Conservation (phyloP, 2,797 vertebrate genomes). For the Anableps anableps region DNA sequence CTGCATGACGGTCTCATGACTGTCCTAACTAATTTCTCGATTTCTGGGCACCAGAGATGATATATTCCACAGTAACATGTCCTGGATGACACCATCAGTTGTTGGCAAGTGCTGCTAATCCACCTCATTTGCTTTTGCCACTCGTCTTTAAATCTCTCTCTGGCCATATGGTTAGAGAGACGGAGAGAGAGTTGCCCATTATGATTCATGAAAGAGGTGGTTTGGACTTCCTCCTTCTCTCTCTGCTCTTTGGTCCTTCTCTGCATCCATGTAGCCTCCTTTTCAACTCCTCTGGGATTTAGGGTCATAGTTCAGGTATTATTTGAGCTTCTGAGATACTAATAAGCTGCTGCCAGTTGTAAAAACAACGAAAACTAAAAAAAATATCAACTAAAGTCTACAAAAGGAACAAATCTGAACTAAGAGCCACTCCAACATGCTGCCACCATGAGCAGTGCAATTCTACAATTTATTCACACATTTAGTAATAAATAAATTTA, state of each 20-base stretch:
- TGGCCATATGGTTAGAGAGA: not conserved
- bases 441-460: not conserved
- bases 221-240: not conserved
- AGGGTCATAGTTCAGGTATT: not conserved
- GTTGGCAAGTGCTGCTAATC: not conserved
- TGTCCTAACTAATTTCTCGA: not conserved
- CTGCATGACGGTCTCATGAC: too few relatives aligned
- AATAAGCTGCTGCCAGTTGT: not conserved
- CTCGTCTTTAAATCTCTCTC: not conserved
- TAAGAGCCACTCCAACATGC: not conserved
- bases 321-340: not conserved
- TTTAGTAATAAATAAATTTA: not conserved
- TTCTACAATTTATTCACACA: not conserved
- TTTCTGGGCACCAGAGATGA: too few relatives aligned
- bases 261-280: not conserved
- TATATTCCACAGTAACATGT: not conserved
- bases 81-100: not conserved
- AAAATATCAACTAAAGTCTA: too few relatives aligned
- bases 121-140: not conserved
- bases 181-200: not conserved
- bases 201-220: not conserved
- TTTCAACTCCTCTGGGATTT: not conserved
- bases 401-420: not conserved
- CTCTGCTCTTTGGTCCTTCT: too few relatives aligned
- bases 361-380: not conserved